These are phyloP conservation scores for Scaptomyza cyrtandrae DNA, from an alignment of 2,888 invertebrate species.

Conservation along the genomic window DNA sequence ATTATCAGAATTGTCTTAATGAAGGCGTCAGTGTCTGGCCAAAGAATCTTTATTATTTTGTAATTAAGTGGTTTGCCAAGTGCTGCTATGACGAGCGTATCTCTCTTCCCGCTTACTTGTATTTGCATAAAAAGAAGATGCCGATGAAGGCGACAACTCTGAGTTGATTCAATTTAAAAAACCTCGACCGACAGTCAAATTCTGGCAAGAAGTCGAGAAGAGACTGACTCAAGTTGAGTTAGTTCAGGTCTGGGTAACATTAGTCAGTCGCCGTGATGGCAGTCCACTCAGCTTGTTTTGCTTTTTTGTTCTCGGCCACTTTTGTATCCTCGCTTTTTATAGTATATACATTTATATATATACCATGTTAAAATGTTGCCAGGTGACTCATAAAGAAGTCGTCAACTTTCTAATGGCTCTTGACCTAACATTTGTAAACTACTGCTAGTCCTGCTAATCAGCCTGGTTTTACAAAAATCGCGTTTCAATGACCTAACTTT, in stretches of 20 bases:
- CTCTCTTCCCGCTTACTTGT: constrained; percentile 56
- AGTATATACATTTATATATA: not conserved
- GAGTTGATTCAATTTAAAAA: constrained; percentile 80
- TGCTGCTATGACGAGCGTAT: constrained; percentile 34
- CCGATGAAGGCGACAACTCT: constrained; percentile 38
- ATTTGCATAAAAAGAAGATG: constrained; percentile 51
- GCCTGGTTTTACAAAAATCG: not conserved
- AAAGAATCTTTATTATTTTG: constrained; percentile 78
- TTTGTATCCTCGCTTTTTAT: constrained; percentile 34
- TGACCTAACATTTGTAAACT: constrained; percentile 58
- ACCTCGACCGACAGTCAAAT: constrained; percentile 55
- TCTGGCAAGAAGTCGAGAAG: constrained; percentile 46
- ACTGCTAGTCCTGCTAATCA: constrained; percentile 6
- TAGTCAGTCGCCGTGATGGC: constrained; percentile 35
- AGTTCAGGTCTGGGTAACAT: constrained; percentile 2
- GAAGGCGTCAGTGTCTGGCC: constrained; percentile 65
- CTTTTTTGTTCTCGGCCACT: constrained; percentile 41
- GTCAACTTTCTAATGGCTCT: constrained; percentile 33
- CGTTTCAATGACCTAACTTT: not conserved
- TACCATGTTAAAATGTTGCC: constrained; percentile 39
- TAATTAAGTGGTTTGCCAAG: constrained; percentile 79
- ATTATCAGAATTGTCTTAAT: constrained; percentile 64
- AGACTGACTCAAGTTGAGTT: constrained; percentile 31
- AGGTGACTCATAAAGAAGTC: constrained; percentile 44
- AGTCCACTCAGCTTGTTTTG: constrained; percentile 60